Percentiles rank a stretch among this genome's conserved stretches.
Evolutionary conservation across 2,113 vertebrate species (phyloP).

Genomic region (Trichechus manatus): DNA sequence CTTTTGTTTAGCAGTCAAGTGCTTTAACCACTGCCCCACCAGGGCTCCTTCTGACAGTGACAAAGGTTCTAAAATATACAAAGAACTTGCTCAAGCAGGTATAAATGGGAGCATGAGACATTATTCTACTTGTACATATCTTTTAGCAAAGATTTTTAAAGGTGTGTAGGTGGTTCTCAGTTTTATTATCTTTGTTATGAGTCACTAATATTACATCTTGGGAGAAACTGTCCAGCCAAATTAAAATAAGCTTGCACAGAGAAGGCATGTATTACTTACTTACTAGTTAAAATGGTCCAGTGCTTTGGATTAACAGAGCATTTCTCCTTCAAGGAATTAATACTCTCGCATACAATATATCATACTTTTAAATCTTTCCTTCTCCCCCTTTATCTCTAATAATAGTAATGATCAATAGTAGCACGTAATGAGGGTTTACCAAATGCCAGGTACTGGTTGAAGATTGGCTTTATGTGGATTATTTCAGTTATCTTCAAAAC

Average conservation of each 20-base stretch:
- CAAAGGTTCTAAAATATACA: background rate
- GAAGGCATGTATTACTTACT: background rate
- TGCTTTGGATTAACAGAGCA: background rate
- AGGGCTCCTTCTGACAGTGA: background rate
- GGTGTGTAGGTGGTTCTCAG: conserved; percentile 8
- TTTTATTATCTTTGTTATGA: conserved; percentile 26
- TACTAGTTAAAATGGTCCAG: background rate
- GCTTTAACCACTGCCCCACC: no score
- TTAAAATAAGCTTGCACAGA: background rate
- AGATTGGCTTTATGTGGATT: background rate
- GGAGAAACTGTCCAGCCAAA: conserved; percentile 6
- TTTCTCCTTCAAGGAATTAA: conserved; percentile 29
- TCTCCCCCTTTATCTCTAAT: background rate
- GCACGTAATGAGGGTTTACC: background rate
- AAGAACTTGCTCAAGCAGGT: background rate
- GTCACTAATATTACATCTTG: background rate
- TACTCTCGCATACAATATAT: background rate
- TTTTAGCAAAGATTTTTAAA: background rate
- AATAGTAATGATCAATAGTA: background rate
- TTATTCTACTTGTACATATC: background rate
- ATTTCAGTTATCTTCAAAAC: conserved; percentile 13
- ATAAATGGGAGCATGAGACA: background rate
- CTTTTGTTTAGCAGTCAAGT: no score
- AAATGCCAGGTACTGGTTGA: background rate
- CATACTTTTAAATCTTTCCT: conserved; percentile 20